phyloP scores from a whole-genome alignment of 2,113 vertebrate genomes.

The Pithys albifrons region DNA sequence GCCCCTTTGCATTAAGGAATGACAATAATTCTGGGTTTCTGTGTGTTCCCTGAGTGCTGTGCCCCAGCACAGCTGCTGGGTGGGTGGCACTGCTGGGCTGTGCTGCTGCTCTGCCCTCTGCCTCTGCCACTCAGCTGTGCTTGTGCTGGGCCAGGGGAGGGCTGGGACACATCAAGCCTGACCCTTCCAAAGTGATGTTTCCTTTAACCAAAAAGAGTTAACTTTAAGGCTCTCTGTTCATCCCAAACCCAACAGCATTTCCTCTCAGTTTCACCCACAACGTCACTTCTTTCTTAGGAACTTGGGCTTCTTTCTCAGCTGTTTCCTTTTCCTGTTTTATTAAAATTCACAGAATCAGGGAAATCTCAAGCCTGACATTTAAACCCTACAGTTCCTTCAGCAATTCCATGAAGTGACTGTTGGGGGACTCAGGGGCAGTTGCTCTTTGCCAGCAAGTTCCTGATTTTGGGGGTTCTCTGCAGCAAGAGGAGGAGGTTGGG shows the following conservation, averaged over 20 bases:
- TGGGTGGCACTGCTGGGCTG: neutral
- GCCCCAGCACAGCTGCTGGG: accelerated
- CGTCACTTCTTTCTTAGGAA: neutral
- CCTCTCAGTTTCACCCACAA: neutral
- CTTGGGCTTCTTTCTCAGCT: neutral
- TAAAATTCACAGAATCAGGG: accelerated
- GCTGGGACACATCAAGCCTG: accelerated
- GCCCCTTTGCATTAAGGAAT: neutral
- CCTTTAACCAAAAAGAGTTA: neutral
- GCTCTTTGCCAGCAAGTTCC: neutral
- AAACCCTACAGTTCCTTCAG: neutral
- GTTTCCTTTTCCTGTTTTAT: neutral
- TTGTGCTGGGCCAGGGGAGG: neutral
- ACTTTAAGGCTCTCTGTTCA: neutral
- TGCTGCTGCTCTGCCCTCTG: neutral
- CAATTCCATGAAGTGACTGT: neutral
- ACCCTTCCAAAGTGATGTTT: neutral
- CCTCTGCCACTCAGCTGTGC: accelerated
- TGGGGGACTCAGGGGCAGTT: neutral
- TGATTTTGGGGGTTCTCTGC: neutral
- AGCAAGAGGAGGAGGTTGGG: neutral
- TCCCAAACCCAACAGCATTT: neutral
- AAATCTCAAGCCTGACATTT: neutral
- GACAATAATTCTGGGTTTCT: neutral
- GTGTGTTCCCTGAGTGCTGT: accelerated